Evolutionary conservation across 92 coral and sea anemone genomes (phyloP).

Genomic region (Virgularia gustaviana): DNA sequence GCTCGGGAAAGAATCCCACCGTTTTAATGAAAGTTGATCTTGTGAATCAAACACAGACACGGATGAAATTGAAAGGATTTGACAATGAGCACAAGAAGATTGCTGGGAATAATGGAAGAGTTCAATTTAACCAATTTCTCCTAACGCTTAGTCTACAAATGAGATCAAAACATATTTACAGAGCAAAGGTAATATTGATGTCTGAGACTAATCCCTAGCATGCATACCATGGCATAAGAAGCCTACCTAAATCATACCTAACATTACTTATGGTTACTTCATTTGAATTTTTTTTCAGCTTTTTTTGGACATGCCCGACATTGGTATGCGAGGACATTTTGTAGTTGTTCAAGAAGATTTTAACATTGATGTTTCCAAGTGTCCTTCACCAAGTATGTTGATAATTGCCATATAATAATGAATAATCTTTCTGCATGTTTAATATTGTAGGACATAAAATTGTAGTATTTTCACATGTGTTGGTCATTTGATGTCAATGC

Average conservation of each 20-base stretch:
- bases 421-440: too few species aligned
- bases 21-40: background rate
- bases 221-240: too few species aligned
- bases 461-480: too few species aligned
- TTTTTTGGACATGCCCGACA: constrained; percentile 8
- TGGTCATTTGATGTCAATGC: too few species aligned
- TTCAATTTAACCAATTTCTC: background rate
- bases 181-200: constrained; percentile 21
- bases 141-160: constrained; percentile 2
- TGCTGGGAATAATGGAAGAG: background rate
- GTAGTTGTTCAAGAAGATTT: constrained; percentile 11
- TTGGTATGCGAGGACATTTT: constrained; percentile 5
- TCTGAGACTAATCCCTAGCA: too few species aligned
- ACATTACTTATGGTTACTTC: too few species aligned
- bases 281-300: too few species aligned
- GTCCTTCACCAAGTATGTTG: constrained; percentile 8
- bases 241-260: too few species aligned
- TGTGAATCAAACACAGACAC: constrained; percentile 7
- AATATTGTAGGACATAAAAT: too few species aligned
- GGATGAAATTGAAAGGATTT: constrained; percentile 10
- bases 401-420: too few species aligned
- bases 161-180: too few species aligned
- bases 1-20: background rate
- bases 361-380: background rate
- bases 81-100: background rate